A percentile compares a stretch with the other conserved stretches of the same genome.
These are phyloP conservation scores for Nephrotoma guestfalica DNA, from an alignment of 2,888 invertebrate genomes.

Conservation along the genomic window DNA sequence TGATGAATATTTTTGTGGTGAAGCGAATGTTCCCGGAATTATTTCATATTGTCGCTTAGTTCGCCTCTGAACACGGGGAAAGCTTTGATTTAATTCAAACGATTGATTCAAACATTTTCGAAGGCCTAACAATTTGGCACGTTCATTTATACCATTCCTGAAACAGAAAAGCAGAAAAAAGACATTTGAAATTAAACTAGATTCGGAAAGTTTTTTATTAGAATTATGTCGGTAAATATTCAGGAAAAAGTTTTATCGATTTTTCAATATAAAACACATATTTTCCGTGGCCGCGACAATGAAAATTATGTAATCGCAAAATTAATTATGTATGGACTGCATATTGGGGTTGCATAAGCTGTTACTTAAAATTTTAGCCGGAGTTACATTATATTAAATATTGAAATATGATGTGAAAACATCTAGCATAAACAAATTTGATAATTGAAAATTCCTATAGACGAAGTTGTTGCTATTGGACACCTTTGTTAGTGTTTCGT, in stretches of 20 bases:
- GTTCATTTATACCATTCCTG: constrained; percentile 51
- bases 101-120: constrained; percentile 20
- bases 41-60: constrained; percentile 17
- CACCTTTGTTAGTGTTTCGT: too few species aligned
- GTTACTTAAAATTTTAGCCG: too few species aligned
- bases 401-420: too few species aligned
- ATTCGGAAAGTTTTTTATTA: not conserved
- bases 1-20: not conserved
- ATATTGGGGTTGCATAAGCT: too few species aligned
- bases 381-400: too few species aligned
- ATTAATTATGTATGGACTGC: too few species aligned
- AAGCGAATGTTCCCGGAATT: constrained; percentile 18
- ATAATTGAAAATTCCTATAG: too few species aligned
- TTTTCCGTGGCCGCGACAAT: too few species aligned
- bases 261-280: too few species aligned
- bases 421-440: too few species aligned
- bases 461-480: too few species aligned
- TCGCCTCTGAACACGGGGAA: constrained; percentile 31
- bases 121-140: constrained; percentile 11
- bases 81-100: constrained; percentile 49
- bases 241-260: not conserved
- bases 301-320: too few species aligned
- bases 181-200: constrained; percentile 56
- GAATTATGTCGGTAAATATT: not conserved
- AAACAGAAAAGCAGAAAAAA: constrained; percentile 76